Evolutionary conservation across 1,140 invertebrate species (phyloP), one percentile per base, ranked within the genome.

Genomic region (Geopemphigus sp.): DNA sequence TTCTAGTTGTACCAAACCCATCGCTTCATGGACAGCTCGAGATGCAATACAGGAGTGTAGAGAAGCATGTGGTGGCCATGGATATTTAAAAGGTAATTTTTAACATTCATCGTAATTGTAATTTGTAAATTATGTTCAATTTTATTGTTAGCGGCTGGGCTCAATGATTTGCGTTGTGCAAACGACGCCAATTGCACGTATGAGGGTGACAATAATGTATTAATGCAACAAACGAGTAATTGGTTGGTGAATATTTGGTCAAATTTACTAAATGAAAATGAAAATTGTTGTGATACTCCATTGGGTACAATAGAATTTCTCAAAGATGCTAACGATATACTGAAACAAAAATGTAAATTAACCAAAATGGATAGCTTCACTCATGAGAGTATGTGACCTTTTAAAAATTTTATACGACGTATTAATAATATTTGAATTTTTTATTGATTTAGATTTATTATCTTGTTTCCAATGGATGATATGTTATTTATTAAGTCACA

Each of bases 181-280:
- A 92, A 97, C 86, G 96, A 98, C 87, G 93, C 95, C 0, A 95
- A 94, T 82, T 92, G 92, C 82, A 98, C 96, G 0, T 98, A 97
- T 83, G 96, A 98, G 87, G 97, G 96, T 8, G 96, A 98, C 85
- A 97, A 97, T 86, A 96, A 96, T 86, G 95, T 98, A 57, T 87
- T 98, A 10, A 89, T 95, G 14, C 96, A 98, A 84, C 97, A 98
- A 88, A 91, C 95, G 0, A 94, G 93, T 84, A 98, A 98, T 85
- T 95, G 93, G 92, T 86, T 96, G 8, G 80, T 84, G 6, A 70
- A 82, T 53, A 80, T 83, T 12, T 84, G 83, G 82, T 72, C 82
- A 32, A 81, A 80, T 61, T 82, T 80, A 72, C 12, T 50, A 2
- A 50, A 61, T n/a, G 81, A 54, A 80, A 39, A 78, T 54, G 24